Percentiles rank a stretch among this genome's conserved stretches.
Conservation (phyloP, 2,113 vertebrate species). For the Chionis minor region DNA sequence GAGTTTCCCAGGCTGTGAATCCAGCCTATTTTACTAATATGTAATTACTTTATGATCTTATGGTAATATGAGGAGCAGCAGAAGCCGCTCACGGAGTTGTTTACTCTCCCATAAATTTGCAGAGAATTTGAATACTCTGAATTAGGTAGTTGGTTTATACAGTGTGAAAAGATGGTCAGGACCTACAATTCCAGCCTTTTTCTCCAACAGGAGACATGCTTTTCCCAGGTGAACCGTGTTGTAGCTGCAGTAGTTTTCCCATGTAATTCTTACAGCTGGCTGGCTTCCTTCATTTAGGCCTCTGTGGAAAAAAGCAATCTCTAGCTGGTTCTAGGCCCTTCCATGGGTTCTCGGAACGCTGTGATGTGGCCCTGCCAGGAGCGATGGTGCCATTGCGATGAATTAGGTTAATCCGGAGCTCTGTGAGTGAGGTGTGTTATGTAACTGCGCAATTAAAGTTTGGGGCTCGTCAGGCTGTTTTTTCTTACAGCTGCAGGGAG, state of each 20-base stretch:
- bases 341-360: background rate
- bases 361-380: background rate
- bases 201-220: rapidly evolving
- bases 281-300: background rate
- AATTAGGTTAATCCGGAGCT: background rate
- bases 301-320: background rate
- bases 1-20: background rate
- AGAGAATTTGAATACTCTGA: background rate
- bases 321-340: constrained; percentile 5
- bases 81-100: rapidly evolving
- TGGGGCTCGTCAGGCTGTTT: background rate
- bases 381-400: background rate
- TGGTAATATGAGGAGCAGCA: background rate
- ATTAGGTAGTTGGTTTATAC: background rate
- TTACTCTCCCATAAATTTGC: background rate
- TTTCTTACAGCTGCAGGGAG: background rate
- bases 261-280: background rate
- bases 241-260: background rate
- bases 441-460: background rate
- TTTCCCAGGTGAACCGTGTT: background rate
- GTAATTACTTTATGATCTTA: background rate
- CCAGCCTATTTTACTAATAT: background rate
- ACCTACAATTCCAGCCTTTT: background rate
- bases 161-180: background rate
- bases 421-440: background rate